Evolutionary conservation across 2,797 vertebrate genomes (phyloP).

Genomic region (Rhabdophis nuchalis): DNA sequence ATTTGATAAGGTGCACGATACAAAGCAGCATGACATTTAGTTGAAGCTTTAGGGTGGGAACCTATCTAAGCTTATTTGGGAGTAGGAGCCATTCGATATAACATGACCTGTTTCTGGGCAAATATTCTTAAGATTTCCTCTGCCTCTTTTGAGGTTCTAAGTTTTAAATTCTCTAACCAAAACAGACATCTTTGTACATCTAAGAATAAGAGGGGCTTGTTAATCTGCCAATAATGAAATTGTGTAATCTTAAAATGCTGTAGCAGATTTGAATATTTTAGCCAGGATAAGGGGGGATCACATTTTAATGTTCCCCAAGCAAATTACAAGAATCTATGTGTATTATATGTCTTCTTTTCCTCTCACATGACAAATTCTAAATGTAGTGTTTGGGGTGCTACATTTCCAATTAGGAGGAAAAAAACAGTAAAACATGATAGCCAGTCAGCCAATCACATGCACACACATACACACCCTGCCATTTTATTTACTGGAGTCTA

Average conservation of each 20-base stretch:
- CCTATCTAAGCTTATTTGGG: background rate
- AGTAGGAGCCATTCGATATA: background rate
- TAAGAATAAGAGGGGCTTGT: background rate
- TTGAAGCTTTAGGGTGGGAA: background rate
- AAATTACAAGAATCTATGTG: background rate
- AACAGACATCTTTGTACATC: background rate
- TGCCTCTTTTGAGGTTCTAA: background rate
- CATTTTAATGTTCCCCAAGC: background rate
- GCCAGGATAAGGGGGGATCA: background rate
- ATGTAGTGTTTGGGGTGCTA: background rate
- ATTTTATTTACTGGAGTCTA: background rate
- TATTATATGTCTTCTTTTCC: background rate
- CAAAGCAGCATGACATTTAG: background rate
- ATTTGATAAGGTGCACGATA: background rate
- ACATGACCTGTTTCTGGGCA: background rate
- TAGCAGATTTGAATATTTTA: background rate
- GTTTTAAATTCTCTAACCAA: background rate
- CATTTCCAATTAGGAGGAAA: background rate
- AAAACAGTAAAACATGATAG: background rate
- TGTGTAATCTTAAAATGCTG: background rate
- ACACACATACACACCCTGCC: background rate
- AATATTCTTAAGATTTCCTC: background rate
- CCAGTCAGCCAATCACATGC: background rate
- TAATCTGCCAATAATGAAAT: background rate
- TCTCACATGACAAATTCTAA: background rate